Conservation (phyloP, 2,113 vertebrate genomes). For the Corythornis cristatus region DNA sequence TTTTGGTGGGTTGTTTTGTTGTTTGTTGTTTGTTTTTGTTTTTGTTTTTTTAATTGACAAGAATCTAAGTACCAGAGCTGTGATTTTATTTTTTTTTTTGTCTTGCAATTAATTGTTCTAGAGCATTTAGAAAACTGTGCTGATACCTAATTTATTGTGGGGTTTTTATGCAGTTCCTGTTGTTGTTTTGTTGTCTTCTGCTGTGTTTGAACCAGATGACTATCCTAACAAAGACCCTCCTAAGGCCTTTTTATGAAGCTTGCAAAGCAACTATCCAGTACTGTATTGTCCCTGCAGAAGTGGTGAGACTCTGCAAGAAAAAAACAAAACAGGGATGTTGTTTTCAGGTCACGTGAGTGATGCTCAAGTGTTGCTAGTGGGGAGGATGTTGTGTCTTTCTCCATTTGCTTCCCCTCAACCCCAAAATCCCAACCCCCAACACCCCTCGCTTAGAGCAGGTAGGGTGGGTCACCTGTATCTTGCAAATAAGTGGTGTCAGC, state of each 20-base stretch:
- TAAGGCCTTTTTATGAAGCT: constrained; percentile 48
- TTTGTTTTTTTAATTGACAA: not conserved
- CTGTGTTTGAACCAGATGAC: constrained; percentile 45
- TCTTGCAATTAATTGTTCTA: constrained; percentile 23
- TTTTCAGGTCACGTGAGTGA: constrained; percentile 32
- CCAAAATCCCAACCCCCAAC: not conserved
- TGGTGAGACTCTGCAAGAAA: constrained; percentile 21
- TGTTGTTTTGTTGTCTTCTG: constrained; percentile 20
- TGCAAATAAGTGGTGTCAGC: not conserved
- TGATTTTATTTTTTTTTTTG: not conserved
- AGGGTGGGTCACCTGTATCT: not conserved
- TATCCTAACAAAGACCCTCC: constrained; percentile 30
- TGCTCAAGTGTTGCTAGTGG: not conserved
- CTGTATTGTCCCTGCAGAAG: constrained; percentile 66
- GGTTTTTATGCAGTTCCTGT: not conserved
- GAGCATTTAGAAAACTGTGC: constrained; percentile 37
- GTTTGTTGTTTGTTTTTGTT: not conserved
- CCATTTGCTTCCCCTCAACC: not conserved
- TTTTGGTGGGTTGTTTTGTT: not conserved
- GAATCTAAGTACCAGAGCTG: constrained; percentile 20
- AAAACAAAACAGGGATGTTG: constrained; percentile 23
- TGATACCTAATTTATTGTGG: constrained; percentile 60
- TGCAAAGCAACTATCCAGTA: constrained; percentile 60
- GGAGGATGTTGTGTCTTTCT: not conserved
- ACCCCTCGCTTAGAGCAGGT: not conserved